Evolutionary conservation across 2,113 vertebrate species (phyloP).

Genomic region (Alethe diademata): DNA sequence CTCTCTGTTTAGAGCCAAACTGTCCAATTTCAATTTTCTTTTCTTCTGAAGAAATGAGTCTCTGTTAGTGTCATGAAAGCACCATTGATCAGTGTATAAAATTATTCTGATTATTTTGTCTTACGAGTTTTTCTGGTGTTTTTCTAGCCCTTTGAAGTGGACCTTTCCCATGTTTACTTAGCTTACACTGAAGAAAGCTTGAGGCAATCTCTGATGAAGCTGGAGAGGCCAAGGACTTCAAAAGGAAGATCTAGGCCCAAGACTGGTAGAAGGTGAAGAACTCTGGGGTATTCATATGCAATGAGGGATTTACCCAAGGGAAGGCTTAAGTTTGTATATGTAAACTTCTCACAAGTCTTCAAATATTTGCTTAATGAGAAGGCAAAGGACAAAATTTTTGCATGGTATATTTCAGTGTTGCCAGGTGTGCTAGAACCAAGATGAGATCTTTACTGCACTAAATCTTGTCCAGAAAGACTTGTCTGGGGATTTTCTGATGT

Average conservation of each 20-base stretch:
- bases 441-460: neutral
- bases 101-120: neutral
- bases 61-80: neutral
- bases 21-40: neutral
- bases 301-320: slow-evolving; percentile 7
- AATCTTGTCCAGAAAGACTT: neutral
- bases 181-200: slow-evolving; percentile 97
- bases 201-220: slow-evolving; percentile 92
- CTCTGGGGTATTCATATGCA: neutral
- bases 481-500: neutral
- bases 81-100: neutral
- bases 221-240: slow-evolving; percentile 92
- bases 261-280: slow-evolving; percentile 88
- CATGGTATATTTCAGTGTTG: neutral
- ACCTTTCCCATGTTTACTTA: slow-evolving; percentile 93
- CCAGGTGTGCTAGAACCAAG: neutral
- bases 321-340: neutral
- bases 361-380: neutral
- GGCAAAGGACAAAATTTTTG: neutral
- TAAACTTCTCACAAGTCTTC: neutral
- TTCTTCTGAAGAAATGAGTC: neutral
- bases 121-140: neutral
- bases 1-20: neutral
- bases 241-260: slow-evolving; percentile 93
- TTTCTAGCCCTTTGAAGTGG: slow-evolving; percentile 92